Conservation (phyloP, 1,140 invertebrate genomes). For the Chymomyza costata region DNA sequence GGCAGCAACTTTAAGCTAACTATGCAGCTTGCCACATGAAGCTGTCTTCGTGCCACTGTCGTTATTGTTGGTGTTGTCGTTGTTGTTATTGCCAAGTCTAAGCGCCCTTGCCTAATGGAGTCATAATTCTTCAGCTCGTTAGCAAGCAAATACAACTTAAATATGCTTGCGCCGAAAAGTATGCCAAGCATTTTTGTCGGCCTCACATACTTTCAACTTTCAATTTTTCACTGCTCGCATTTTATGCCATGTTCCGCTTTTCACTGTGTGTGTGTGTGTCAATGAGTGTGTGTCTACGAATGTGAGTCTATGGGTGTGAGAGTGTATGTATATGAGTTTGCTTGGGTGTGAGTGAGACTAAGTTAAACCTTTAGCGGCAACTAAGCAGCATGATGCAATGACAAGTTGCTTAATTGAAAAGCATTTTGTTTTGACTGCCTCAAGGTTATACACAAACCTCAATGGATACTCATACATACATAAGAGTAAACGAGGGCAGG, state of each 20-base stretch:
- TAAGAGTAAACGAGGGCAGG: too few relatives aligned
- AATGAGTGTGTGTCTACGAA: background rate
- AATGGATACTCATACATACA: too few relatives aligned
- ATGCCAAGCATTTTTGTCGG: slow-evolving; percentile 41
- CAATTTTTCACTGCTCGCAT: slow-evolving; percentile 50
- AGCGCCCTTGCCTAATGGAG: slow-evolving; percentile 52
- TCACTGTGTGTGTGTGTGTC: background rate
- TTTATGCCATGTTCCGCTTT: slow-evolving; percentile 50
- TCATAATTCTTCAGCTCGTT: slow-evolving; percentile 72
- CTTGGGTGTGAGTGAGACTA: slow-evolving; percentile 19
- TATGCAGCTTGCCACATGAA: slow-evolving; percentile 33
- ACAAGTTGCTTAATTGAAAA: slow-evolving; percentile 73
- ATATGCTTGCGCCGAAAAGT: slow-evolving; percentile 56
- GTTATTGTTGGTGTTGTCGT: background rate
- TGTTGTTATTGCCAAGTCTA: background rate
- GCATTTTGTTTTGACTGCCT: slow-evolving; percentile 55
- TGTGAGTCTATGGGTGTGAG: slow-evolving; percentile 11
- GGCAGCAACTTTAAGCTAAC: slow-evolving; percentile 63
- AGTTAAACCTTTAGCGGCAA: slow-evolving; percentile 62
- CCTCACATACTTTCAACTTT: too few relatives aligned
- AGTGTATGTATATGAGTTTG: too few relatives aligned
- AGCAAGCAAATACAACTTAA: slow-evolving; percentile 62
- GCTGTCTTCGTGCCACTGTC: too few relatives aligned
- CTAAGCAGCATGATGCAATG: slow-evolving; percentile 43
- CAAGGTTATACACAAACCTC: too few relatives aligned